Percentiles rank a stretch among this genome's conserved stretches.
phyloP scores from a whole-genome alignment of 2,113 vertebrate species.

The Petaurus breviceps region DNA sequence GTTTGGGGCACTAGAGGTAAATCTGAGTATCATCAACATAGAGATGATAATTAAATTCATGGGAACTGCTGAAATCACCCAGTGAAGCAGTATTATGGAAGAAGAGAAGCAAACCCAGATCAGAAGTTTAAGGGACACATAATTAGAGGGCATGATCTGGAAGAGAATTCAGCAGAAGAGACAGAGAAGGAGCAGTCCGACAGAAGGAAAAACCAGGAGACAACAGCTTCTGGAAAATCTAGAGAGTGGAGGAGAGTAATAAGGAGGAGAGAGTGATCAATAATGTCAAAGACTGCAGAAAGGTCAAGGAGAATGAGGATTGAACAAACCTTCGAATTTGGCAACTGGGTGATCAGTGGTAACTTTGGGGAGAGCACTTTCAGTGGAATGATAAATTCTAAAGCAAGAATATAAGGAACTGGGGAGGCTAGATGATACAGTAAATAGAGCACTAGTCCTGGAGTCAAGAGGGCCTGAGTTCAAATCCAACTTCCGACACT shows the following conservation, averaged over 20 bases:
- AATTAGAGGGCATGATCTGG: neutral
- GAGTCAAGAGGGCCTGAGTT: too few relatives aligned
- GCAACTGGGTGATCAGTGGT: neutral
- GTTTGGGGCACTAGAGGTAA: neutral
- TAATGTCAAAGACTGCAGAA: neutral
- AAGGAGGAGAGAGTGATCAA: neutral
- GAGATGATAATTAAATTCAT: neutral
- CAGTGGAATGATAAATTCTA: neutral
- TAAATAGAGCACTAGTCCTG: too few relatives aligned
- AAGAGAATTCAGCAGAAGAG: neutral
- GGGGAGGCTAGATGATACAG: too few relatives aligned
- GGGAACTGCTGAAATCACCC: neutral
- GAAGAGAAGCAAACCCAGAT: neutral
- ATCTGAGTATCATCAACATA: neutral
- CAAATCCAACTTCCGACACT: too few relatives aligned
- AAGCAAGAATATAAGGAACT: neutral
- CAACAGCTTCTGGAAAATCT: neutral
- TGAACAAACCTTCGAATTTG: neutral
- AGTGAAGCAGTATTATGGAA: neutral
- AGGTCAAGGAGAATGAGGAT: neutral
- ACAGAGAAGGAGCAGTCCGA: neutral
- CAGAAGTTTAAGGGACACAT: neutral
- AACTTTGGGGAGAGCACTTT: neutral
- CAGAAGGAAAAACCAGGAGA: neutral
- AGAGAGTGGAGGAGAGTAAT: too few relatives aligned